A percentile compares a stretch with the other conserved stretches of the same genome.
Conservation (phyloP, 2,888 invertebrate genomes). For the Ptychoptera contaminata region DNA sequence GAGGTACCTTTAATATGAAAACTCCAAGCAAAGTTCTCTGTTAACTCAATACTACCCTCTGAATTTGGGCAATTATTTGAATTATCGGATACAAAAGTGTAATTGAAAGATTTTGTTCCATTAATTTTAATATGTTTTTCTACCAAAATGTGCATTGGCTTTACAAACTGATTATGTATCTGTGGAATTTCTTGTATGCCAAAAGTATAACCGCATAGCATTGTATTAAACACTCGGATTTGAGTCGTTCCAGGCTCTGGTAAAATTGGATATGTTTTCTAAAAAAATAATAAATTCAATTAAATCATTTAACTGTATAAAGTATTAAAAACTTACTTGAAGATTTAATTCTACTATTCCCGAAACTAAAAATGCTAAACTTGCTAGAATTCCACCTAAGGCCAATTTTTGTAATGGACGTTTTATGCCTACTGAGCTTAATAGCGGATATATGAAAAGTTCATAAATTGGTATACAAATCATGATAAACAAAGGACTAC, state of each 20-base stretch:
- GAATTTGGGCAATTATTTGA: background rate
- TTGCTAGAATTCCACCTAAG: slow-evolving; percentile 74
- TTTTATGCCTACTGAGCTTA: slow-evolving; percentile 50
- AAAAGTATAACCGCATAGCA: slow-evolving; percentile 30
- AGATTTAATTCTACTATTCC: slow-evolving; percentile 63
- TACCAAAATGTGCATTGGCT: slow-evolving; percentile 13
- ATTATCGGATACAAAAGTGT: background rate
- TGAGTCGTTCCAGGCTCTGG: slow-evolving; percentile 45
- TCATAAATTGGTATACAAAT: slow-evolving; percentile 75
- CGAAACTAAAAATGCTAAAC: slow-evolving; percentile 69
- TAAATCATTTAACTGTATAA: slow-evolving; percentile 3
- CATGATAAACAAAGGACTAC: slow-evolving; percentile 76
- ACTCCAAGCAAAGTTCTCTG: slow-evolving; percentile 15
- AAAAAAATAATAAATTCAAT: too few species aligned
- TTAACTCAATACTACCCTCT: too few species aligned
- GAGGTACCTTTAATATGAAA: slow-evolving; percentile 16
- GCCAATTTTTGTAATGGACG: slow-evolving; percentile 74
- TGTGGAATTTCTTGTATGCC: slow-evolving; percentile 13
- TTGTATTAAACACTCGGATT: slow-evolving; percentile 53
- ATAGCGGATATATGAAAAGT: slow-evolving; percentile 60
- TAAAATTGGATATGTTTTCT: slow-evolving; percentile 49
- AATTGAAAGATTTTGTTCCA: background rate
- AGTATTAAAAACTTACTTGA: slow-evolving; percentile 35
- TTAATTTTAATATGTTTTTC: slow-evolving; percentile 16
- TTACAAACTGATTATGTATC: slow-evolving; percentile 13